A percentile compares a stretch with the other conserved stretches of the same genome.
Conservation (phyloP, 2,797 vertebrate species). For the Rachycentron canadum region DNA sequence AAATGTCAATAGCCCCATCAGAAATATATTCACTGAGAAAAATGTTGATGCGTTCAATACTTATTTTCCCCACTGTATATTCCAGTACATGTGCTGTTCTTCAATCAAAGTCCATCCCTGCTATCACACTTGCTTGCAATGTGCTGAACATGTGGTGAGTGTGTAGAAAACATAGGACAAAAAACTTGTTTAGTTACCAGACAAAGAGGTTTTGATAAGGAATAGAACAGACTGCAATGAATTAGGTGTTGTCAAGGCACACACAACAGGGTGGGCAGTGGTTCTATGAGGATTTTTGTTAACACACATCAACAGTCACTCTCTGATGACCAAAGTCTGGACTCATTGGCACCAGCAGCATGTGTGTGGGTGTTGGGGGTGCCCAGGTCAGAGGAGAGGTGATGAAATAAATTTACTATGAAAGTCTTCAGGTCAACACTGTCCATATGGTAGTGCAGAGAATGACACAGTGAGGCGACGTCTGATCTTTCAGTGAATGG, state of each 20-base stretch:
- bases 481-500: neutral
- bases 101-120: neutral
- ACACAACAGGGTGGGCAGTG: neutral
- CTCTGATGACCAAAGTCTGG: conserved; percentile 46
- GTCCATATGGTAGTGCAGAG: conserved; percentile 75
- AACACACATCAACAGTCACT: conserved; percentile 35
- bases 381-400: conserved; percentile 32
- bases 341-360: conserved; percentile 32
- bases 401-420: conserved; percentile 1
- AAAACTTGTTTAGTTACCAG: too few species aligned
- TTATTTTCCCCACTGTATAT: too few species aligned
- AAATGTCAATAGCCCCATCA: too few species aligned
- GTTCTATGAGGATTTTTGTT: conserved; percentile 57
- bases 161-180: conserved; percentile 14
- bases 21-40: too few species aligned
- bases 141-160: neutral
- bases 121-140: neutral
- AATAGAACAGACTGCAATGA: conserved; percentile 24
- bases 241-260: neutral
- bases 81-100: neutral
- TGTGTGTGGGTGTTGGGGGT: conserved; percentile 48
- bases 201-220: too few species aligned
- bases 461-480: conserved; percentile 4
- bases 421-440: conserved; percentile 77
- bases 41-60: too few species aligned